These are phyloP conservation scores for Eueremaeus valkanovi DNA, from an alignment of 2,888 invertebrate species.

Conservation along the genomic window DNA sequence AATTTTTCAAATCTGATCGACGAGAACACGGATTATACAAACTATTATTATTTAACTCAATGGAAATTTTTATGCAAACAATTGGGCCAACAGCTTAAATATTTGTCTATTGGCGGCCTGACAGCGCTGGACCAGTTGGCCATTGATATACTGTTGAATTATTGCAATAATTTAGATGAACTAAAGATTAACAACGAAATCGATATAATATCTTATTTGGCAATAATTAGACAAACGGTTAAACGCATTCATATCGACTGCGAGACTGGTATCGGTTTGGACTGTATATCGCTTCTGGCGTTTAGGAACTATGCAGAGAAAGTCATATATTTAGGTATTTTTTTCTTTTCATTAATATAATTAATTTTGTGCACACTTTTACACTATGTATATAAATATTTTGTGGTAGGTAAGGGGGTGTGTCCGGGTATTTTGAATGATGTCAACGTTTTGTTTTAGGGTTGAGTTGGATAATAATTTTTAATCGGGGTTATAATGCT, in stretches of 20 bases:
- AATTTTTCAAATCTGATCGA: too few species aligned
- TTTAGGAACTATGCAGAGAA: constrained; percentile 41
- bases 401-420: too few species aligned
- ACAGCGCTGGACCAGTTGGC: constrained; percentile 36
- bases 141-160: constrained; percentile 37
- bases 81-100: constrained; percentile 24
- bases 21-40: constrained; percentile 12
- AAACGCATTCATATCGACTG: constrained; percentile 38
- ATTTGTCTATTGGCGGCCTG: constrained; percentile 35
- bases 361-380: too few species aligned
- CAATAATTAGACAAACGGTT: constrained; percentile 39
- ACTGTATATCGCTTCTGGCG: constrained; percentile 37
- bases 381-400: too few species aligned
- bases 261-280: constrained; percentile 40
- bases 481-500: too few species aligned
- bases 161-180: constrained; percentile 34
- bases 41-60: constrained; percentile 28
- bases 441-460: too few species aligned
- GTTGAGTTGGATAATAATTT: too few species aligned
- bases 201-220: constrained; percentile 38
- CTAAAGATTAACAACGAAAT: constrained; percentile 39
- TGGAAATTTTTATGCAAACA: constrained; percentile 38
- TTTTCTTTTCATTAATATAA: too few species aligned
- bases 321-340: constrained; percentile 32
- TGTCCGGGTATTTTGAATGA: too few species aligned